A percentile compares a stretch with the other conserved stretches of the same genome.
Conservation (phyloP, 2,888 invertebrate species). For the Chaetogeoica ovagalla region DNA sequence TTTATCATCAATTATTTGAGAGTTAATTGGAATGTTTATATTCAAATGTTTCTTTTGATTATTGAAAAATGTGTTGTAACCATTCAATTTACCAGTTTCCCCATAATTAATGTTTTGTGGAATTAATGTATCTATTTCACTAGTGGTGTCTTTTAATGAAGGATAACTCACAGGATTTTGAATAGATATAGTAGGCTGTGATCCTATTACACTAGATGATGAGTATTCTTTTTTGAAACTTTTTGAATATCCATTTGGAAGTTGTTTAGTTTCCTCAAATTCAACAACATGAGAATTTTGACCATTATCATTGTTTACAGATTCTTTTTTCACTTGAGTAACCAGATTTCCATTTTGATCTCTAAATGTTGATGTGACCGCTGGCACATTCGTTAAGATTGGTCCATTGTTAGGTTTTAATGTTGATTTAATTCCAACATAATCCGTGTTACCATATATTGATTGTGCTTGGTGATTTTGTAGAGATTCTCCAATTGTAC, state of each 20-base stretch:
- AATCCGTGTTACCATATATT: neutral
- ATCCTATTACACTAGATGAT: constrained; percentile 24
- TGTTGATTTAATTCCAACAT: constrained; percentile 12
- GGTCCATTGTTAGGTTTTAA: neutral
- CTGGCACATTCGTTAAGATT: constrained; percentile 8
- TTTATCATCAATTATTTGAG: constrained; percentile 14
- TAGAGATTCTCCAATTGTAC: neutral
- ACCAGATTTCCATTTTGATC: constrained; percentile 33
- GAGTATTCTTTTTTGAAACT: constrained; percentile 49
- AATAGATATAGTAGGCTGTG: neutral
- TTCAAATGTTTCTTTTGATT: constrained; percentile 17
- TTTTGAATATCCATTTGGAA: constrained; percentile 40
- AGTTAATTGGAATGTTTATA: neutral
- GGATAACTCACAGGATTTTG: neutral
- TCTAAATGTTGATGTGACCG: constrained; percentile 21
- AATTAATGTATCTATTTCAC: neutral
- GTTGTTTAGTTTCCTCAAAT: constrained; percentile 37
- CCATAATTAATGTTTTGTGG: neutral
- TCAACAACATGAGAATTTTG: constrained; percentile 11
- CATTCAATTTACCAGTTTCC: constrained; percentile 1
- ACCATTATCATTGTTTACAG: constrained; percentile 21
- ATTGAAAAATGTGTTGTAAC: constrained; percentile 39
- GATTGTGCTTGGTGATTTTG: constrained; percentile 7
- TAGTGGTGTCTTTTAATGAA: neutral
- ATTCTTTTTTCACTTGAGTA: constrained; percentile 41